Evolutionary conservation across 1,140 invertebrate species (phyloP), one percentile per base, ranked within the genome.

Genomic region (Sarcophaga bullata): DNA sequence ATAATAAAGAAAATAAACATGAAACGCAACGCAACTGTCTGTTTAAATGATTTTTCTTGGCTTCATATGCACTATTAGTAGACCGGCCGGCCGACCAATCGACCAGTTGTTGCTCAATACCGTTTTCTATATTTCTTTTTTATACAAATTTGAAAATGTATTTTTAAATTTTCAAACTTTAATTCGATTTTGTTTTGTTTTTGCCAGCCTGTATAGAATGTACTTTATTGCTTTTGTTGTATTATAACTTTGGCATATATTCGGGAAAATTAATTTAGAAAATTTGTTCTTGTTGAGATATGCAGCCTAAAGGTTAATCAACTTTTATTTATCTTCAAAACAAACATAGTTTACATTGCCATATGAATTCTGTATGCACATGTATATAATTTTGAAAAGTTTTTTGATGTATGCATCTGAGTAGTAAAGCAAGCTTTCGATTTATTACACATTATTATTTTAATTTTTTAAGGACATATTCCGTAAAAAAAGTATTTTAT

Each of bases 141-240:
- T 76, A 76, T 49, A 49, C 17, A 49, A 76, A 47, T 47, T 68
- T 15, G 13, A 15, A 62, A 15, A 15, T 62, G 15, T 76, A 76
- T 76, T 76, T 76, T 76, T 76, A 76, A 76, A 17, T 49, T 76
- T 76, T 49, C 73, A 46, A 76, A 76, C 73, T 48, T 76, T 68
- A 68, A 62, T 68, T 68, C 10, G 8, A 68, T 19, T 6, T 68
- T 68, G 19, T 68, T 68, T 8, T 68, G 10, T 10, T 52, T 52
- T 52, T 52, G 50, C 50, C 50, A 52, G 50, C 50, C 25, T 10
- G 50, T 52, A 13, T 6, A 1, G 8, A 52, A 52, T 52, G 50
- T 52, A 10, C 9, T 52, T 52, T 52, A 52, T 58, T 8, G 54
- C 4, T 37, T 37, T 37, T 37, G 25, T 37, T 37, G 25, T 37